Conservation (phyloP, 2,888 invertebrate genomes). For the Leucoma salicis region DNA sequence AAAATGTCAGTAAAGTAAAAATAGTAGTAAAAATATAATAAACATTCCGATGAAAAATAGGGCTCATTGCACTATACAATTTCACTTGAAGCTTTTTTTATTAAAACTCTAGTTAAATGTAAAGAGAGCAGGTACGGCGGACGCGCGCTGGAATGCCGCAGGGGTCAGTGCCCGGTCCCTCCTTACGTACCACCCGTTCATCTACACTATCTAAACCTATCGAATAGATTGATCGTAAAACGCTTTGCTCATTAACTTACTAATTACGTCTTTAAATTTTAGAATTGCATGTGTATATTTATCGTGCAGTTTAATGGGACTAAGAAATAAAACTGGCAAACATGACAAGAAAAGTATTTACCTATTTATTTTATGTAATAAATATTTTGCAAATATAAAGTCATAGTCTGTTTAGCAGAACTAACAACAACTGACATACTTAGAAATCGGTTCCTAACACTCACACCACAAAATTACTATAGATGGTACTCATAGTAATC, state of each 20-base stretch:
- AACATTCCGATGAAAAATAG: not conserved
- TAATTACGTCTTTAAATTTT: conserved; percentile 30
- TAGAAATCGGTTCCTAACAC: no score
- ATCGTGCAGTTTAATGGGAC: not conserved
- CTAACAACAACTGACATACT: no score
- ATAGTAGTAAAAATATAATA: not conserved
- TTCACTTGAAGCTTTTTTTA: conserved; percentile 16
- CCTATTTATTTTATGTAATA: no score
- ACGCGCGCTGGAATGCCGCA: conserved; percentile 69
- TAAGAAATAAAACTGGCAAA: conserved; percentile 3
- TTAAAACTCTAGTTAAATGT: conserved; percentile 50
- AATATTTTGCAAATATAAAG: no score
- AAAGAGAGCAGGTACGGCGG: conserved; percentile 72
- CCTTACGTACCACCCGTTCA: conserved; percentile 46
- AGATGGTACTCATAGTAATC: no score
- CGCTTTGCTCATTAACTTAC: conserved; percentile 52
- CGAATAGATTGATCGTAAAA: conserved; percentile 70
- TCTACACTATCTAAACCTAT: conserved; percentile 69
- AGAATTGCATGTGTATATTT: not conserved
- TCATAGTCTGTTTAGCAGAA: no score
- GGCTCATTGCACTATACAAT: conserved; percentile 8
- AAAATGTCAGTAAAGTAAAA: not conserved
- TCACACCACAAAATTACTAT: no score
- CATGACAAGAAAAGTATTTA: no score
- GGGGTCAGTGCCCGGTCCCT: conserved; percentile 73